Conservation (phyloP, 2,888 invertebrate species). For the Linnaemya vulpina region DNA sequence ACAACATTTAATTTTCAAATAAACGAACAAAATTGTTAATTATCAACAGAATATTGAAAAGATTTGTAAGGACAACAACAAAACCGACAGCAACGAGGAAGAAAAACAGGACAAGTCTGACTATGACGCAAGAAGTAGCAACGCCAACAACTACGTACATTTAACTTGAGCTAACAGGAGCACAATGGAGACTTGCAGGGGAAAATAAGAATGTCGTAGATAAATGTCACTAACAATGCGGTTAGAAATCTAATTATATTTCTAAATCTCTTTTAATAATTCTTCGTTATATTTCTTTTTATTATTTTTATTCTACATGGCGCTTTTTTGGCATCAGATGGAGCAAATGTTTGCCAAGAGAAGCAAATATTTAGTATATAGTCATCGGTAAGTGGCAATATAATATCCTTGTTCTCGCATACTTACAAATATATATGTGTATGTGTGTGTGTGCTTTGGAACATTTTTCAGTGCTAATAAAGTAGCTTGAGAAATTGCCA, state of each 20-base stretch:
- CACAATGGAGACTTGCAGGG: neutral
- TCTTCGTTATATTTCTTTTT: neutral
- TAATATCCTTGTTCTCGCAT: slow-evolving; percentile 7
- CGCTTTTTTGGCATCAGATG: slow-evolving; percentile 68
- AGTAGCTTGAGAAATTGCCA: slow-evolving; percentile 25
- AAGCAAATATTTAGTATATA: neutral
- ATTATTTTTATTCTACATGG: neutral
- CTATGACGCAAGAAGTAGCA: neutral
- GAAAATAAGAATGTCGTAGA: slow-evolving; percentile 39
- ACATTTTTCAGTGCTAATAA: slow-evolving; percentile 18
- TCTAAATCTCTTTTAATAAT: slow-evolving; percentile 29
- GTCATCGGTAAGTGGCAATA: slow-evolving; percentile 39
- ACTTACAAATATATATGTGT: too few relatives aligned
- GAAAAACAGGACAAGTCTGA: too few relatives aligned
- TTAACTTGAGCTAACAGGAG: slow-evolving; percentile 3
- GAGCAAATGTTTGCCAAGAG: slow-evolving; percentile 64
- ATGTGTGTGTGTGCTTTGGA: neutral
- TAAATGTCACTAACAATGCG: slow-evolving; percentile 69
- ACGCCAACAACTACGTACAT: slow-evolving; percentile 3
- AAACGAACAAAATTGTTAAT: slow-evolving; percentile 46
- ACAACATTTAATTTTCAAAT: slow-evolving; percentile 47
- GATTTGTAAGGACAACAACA: slow-evolving; percentile 24
- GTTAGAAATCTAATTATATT: slow-evolving; percentile 69
- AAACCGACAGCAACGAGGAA: slow-evolving; percentile 16
- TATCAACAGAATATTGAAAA: slow-evolving; percentile 45